These are phyloP conservation scores for Sesamia inferens DNA, from an alignment of 2,888 invertebrate genomes.

Conservation along the genomic window DNA sequence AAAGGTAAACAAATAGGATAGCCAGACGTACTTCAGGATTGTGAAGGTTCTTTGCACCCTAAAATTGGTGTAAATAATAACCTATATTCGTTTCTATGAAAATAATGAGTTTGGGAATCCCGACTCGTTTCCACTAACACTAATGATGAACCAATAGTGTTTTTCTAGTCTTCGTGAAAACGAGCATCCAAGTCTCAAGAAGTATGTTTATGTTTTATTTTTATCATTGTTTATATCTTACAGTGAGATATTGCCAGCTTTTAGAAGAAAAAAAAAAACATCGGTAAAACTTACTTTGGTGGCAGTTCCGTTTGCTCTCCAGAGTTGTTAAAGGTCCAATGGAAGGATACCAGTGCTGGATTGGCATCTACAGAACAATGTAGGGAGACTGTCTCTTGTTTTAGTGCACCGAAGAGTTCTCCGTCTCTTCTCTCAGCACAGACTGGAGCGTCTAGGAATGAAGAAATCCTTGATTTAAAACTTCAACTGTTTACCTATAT, in stretches of 20 bases:
- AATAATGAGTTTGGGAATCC: neutral
- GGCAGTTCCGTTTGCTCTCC: slow-evolving; percentile 95
- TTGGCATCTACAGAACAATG: slow-evolving; percentile 97
- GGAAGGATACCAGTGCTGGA: slow-evolving; percentile 95
- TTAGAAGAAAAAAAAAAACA: neutral
- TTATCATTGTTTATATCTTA: too few species aligned
- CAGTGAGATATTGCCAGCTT: neutral
- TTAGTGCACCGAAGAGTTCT: slow-evolving; percentile 95
- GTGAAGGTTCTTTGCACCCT: neutral
- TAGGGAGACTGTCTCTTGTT: slow-evolving; percentile 96
- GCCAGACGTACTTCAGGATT: neutral
- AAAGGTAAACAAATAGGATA: too few species aligned
- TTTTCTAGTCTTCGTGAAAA: too few species aligned
- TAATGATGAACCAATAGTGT: too few species aligned
- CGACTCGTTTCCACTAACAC: too few species aligned
- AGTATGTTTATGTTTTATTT: neutral
- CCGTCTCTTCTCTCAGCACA: slow-evolving; percentile 93
- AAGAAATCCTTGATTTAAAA: neutral
- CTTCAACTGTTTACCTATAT: neutral
- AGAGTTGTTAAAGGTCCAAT: slow-evolving; percentile 98
- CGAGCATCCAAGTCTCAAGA: neutral
- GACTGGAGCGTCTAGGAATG: slow-evolving; percentile 92
- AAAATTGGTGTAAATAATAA: neutral
- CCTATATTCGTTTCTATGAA: neutral
- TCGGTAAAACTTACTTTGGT: slow-evolving; percentile 83